A percentile compares a stretch with the other conserved stretches of the same genome.
Conservation (phyloP, 2,113 vertebrate genomes). For the Ceyx margarethae region DNA sequence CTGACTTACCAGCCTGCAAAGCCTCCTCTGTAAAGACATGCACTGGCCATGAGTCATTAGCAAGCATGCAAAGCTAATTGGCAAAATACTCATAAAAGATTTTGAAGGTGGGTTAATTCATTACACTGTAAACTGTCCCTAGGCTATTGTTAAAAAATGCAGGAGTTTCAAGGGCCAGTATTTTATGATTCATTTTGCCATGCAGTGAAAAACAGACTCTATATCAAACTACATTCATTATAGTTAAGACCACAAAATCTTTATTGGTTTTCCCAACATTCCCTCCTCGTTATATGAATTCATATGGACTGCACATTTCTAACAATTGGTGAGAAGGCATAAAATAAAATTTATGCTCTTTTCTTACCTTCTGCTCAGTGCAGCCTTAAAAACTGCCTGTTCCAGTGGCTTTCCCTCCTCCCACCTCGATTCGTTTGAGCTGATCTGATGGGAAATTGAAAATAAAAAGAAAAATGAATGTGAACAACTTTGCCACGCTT, state of each 20-base stretch:
- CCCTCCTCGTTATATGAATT: slow-evolving; percentile 80
- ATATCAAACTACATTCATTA: slow-evolving; percentile 86
- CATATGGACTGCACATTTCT: slow-evolving; percentile 85
- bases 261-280: slow-evolving; percentile 84
- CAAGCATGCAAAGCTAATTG: slow-evolving; percentile 83
- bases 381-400: slow-evolving; percentile 66
- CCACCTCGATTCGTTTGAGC: slow-evolving; percentile 25
- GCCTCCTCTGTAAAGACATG: slow-evolving; percentile 77
- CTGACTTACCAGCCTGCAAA: slow-evolving; percentile 71
- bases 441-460: neutral
- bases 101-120: slow-evolving; percentile 88
- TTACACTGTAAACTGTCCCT: slow-evolving; percentile 82
- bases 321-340: slow-evolving; percentile 79
- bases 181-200: slow-evolving; percentile 86
- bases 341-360: slow-evolving; percentile 80
- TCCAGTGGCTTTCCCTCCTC: slow-evolving; percentile 67
- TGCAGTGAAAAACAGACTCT: slow-evolving; percentile 85
- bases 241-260: slow-evolving; percentile 81
- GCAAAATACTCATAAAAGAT: slow-evolving; percentile 83
- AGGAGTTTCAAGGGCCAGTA: slow-evolving; percentile 83
- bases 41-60: slow-evolving; percentile 81
- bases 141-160: slow-evolving; percentile 85
- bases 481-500: neutral
- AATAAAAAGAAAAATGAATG: neutral
- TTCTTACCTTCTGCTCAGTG: slow-evolving; percentile 73